These are phyloP conservation scores for Anastrepha ludens DNA, from an alignment of 1,140 invertebrate genomes.

Conservation along the genomic window DNA sequence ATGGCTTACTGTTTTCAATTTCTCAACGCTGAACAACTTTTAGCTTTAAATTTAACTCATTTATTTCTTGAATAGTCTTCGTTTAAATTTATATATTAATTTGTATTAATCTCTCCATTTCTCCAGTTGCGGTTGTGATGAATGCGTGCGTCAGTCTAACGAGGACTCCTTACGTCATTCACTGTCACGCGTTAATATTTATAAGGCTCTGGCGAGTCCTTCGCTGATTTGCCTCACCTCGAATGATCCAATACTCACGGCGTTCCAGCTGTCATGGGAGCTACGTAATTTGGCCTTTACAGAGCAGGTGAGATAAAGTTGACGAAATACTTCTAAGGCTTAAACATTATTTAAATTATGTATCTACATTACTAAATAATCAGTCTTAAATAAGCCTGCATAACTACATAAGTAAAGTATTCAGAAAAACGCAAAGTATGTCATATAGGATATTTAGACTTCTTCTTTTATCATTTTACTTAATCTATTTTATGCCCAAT, in stretches of 20 bases:
- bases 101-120: not conserved
- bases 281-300: slow-evolving; percentile 84
- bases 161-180: slow-evolving; percentile 90
- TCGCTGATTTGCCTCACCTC: slow-evolving; percentile 91
- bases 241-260: slow-evolving; percentile 87
- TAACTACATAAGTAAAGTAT: too few relatives aligned
- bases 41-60: too few relatives aligned
- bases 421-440: too few relatives aligned
- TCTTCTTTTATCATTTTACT: too few relatives aligned
- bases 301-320: slow-evolving; percentile 77
- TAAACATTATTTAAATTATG: not conserved
- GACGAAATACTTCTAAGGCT: not conserved
- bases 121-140: slow-evolving; percentile 85
- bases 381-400: too few relatives aligned
- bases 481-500: too few relatives aligned
- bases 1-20: too few relatives aligned
- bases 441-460: too few relatives aligned
- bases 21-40: too few relatives aligned
- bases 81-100: too few relatives aligned
- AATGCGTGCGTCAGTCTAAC: slow-evolving; percentile 82
- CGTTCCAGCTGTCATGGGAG: slow-evolving; percentile 90
- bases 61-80: too few relatives aligned
- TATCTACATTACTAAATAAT: not conserved
- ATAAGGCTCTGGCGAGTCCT: slow-evolving; percentile 92
- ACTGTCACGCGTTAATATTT: slow-evolving; percentile 92